Conservation (phyloP, 1,140 invertebrate genomes). For the Temnothorax longispinosus region DNA sequence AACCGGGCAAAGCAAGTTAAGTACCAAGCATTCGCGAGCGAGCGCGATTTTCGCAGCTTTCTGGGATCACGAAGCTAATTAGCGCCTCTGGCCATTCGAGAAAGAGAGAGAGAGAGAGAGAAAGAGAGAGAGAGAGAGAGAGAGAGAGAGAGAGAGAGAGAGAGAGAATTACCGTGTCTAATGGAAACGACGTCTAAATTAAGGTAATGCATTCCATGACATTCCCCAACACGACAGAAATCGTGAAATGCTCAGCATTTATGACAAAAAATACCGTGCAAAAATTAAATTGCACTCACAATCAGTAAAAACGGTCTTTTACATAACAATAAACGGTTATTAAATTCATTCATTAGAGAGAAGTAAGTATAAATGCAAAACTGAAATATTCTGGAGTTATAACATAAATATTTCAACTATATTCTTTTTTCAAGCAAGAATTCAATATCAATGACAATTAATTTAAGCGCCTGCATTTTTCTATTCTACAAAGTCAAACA, state of each 20-base stretch:
- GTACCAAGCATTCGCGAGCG: background rate
- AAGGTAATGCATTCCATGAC: background rate
- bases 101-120: background rate
- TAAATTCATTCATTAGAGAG: conserved; percentile 6
- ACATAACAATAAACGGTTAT: conserved; percentile 6
- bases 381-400: background rate
- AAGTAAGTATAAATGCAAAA: background rate
- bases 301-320: background rate
- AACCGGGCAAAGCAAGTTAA: conserved; percentile 52
- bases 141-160: background rate
- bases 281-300: background rate
- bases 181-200: conserved; percentile 47
- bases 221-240: conserved; percentile 11
- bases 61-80: conserved; percentile 41
- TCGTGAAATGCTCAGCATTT: conserved; percentile 5
- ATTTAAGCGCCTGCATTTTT: background rate
- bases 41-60: conserved; percentile 43
- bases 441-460: background rate
- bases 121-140: background rate
- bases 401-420: background rate
- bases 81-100: conserved; percentile 18
- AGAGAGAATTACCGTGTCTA: conserved; percentile 25
- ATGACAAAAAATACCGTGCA: background rate
- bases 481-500: background rate
- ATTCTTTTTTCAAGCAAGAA: background rate